Base-by-base conservation (phyloP, 2,797 vertebrate species). In the Crypturellus tataupa region DNA sequence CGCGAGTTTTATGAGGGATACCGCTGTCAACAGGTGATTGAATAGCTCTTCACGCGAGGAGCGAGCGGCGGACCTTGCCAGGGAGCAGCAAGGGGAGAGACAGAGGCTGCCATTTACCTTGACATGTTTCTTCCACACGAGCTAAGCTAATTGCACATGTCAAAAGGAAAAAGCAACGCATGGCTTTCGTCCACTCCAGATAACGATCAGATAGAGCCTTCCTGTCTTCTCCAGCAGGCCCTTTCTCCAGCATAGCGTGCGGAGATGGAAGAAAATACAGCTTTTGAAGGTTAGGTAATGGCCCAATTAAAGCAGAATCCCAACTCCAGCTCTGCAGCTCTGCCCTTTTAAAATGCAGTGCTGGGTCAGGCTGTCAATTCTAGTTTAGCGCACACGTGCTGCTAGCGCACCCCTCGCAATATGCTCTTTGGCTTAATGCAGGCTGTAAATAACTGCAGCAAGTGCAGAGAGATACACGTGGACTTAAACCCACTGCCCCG, bases 161-260 rank as follows among this genome's bases (percentile, higher is more conserved):
- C 93, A 96, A 97, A 96, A 94, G 62, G 85, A 96, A 96, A 93
- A 96, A 79, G 81, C 90, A 95, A 86, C 24, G 40, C 85, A 92
- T 91, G 92, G 89, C 92, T 94, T 96, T 94, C 40, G 69, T 76
- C 84, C 79, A 56, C 59, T 87, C 79, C 46, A 8, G 91, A 93
- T 97, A 96, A 98, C 91, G 95, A 98, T 98, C 98, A 93, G 97
- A 80, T 93, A 87, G 94, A 87, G 85, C 90, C 92, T 97, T 81
- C 95, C 93, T 94, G 91, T 84, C 91, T 94, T 93, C 91, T 68
- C 80, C 82, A 93, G 77, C 93, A 89, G 29, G 72, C 80, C 72
- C 33, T 94, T 96, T 76, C 93, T 93, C 94, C 89, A 85, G 83
- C 56, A 63, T 15, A 81, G 85, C 91, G 73, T 80, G 85, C 58